Percentiles rank a stretch among this genome's conserved stretches.
Conservation (phyloP, 2,888 invertebrate genomes). For the Dasysyrphus albostriatus region DNA sequence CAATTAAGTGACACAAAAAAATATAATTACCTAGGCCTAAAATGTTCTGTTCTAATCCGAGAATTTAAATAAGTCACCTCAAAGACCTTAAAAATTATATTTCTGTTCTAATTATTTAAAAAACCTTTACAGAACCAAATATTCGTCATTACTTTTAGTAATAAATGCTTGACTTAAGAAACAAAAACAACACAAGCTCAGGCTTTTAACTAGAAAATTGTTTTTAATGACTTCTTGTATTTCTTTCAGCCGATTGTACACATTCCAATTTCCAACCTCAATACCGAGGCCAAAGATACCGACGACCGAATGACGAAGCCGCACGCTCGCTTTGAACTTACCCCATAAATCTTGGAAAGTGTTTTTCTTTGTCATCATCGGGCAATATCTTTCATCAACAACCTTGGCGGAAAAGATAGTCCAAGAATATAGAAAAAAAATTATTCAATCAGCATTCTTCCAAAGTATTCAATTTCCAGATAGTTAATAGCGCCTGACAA, state of each 20-base stretch:
- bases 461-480: conserved; percentile 46
- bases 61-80: too few species aligned
- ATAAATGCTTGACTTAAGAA: too few species aligned
- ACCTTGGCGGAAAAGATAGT: conserved; percentile 19
- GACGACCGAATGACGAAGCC: neutral
- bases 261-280: neutral
- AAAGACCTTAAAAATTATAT: too few species aligned
- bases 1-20: too few species aligned
- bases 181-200: neutral
- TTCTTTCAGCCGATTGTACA: neutral
- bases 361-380: conserved; percentile 5
- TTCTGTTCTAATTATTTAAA: too few species aligned
- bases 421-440: conserved; percentile 9
- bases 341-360: conserved; percentile 10
- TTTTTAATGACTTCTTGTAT: neutral
- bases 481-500: conserved; percentile 41
- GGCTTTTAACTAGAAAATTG: neutral
- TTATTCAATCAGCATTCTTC: conserved; percentile 37
- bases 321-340: conserved; percentile 5
- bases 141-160: too few species aligned
- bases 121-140: too few species aligned
- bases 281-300: neutral
- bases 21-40: too few species aligned
- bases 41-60: too few species aligned
- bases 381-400: conserved; percentile 4